Evolutionary conservation across 2,797 vertebrate genomes (phyloP).

Genomic region (Nothura maculosa): DNA sequence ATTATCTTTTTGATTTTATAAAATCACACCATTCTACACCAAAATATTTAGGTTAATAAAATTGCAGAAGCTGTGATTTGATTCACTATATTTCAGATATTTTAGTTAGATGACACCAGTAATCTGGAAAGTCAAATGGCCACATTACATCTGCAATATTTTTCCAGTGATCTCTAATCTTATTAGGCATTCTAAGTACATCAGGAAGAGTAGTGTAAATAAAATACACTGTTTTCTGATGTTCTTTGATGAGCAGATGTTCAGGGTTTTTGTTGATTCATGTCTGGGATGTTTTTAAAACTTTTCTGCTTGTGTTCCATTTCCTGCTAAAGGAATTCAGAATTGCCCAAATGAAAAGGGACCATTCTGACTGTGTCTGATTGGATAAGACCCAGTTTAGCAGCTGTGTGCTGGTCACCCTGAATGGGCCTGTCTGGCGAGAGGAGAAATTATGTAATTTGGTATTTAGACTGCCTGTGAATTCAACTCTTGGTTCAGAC

Average conservation of each 20-base stretch:
- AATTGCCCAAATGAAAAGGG: conserved; percentile 81
- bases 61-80: neutral
- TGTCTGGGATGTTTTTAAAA: conserved; percentile 79
- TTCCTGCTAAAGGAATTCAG: conserved; percentile 84
- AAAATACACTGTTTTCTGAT: conserved; percentile 76
- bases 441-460: conserved; percentile 71
- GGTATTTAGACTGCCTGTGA: conserved; percentile 49
- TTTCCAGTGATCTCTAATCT: conserved; percentile 31
- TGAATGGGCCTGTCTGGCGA: conserved; percentile 62
- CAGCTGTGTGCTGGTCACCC: conserved; percentile 80
- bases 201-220: conserved; percentile 70
- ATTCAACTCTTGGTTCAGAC: conserved; percentile 44
- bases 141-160: neutral
- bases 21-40: neutral
- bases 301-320: conserved; percentile 77
- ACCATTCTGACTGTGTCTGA: conserved; percentile 80
- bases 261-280: conserved; percentile 78
- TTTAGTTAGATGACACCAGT: neutral
- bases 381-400: conserved; percentile 80
- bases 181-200: conserved; percentile 60
- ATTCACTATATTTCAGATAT: neutral
- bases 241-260: conserved; percentile 83
- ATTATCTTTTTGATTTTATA: neutral
- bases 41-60: neutral
- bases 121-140: neutral